Percentiles rank a stretch among this genome's conserved stretches.
phyloP scores from a whole-genome alignment of 2,797 vertebrate species.

The Spinus pinus region DNA sequence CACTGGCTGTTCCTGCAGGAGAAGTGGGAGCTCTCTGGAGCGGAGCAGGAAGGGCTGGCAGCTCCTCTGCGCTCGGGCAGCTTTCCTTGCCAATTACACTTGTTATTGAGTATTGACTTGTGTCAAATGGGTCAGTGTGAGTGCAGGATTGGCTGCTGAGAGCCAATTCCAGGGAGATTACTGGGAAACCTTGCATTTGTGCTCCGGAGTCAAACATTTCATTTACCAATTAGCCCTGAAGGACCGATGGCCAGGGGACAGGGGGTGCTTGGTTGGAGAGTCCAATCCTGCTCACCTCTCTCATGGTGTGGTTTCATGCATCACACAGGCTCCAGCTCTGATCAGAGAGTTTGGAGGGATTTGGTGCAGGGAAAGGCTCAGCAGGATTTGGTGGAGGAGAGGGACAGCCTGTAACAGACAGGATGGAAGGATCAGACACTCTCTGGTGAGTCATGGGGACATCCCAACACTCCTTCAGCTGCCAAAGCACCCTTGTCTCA shows the following conservation, averaged over 20 bases:
- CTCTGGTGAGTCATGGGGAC: not conserved
- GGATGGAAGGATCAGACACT: not conserved
- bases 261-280: not conserved
- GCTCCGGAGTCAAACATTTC: not conserved
- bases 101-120: conserved; percentile 21
- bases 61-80: not conserved
- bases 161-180: not conserved
- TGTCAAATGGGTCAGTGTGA: not conserved
- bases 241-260: not conserved
- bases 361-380: not conserved
- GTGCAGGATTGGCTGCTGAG: not conserved
- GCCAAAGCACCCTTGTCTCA: fast-evolving
- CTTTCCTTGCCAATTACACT: conserved; percentile 22
- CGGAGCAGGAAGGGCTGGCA: not conserved
- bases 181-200: conserved; percentile 24
- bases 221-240: not conserved
- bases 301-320: fast-evolving
- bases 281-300: not conserved
- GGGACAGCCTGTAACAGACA: not conserved
- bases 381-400: not conserved
- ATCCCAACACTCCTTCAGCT: not conserved
- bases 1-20: not conserved
- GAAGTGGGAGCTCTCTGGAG: not conserved
- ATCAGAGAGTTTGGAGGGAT: not conserved
- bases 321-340: not conserved